phyloP scores from a whole-genome alignment of 2,113 vertebrate genomes.

The Talpa occidentalis region DNA sequence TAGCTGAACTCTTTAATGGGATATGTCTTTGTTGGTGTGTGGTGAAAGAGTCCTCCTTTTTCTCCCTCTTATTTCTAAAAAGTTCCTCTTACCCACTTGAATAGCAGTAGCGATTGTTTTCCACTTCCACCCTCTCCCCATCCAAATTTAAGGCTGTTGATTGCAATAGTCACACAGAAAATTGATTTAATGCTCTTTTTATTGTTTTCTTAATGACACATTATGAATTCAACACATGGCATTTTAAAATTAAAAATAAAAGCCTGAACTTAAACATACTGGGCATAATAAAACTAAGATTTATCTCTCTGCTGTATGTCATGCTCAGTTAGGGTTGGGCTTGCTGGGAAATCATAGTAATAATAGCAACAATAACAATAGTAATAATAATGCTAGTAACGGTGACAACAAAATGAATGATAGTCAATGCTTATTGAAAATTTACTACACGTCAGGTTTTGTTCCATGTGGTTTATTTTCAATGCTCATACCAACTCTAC shows the following conservation, averaged over 20 bases:
- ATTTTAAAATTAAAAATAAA: constrained; percentile 33
- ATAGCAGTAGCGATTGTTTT: background rate
- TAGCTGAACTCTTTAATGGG: background rate
- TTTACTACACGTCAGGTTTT: background rate
- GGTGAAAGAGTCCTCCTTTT: background rate
- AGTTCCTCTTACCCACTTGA: background rate
- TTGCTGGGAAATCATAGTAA: background rate
- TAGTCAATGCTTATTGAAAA: background rate
- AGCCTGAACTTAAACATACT: background rate
- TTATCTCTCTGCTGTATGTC: background rate
- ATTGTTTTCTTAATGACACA: background rate
- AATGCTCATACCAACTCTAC: background rate
- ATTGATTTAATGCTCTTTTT: background rate
- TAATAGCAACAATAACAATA: background rate
- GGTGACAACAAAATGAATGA: background rate
- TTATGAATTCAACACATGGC: background rate
- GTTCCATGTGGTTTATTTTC: background rate
- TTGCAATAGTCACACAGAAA: background rate
- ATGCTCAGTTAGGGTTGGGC: background rate
- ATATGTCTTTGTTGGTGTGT: background rate
- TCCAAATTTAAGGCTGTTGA: background rate
- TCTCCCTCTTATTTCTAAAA: background rate
- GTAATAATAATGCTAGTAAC: background rate
- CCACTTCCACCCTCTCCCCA: background rate
- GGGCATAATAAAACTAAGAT: background rate